Base-by-base conservation (phyloP, 2,113 vertebrate genomes). In the Arothron firmamentum region DNA sequence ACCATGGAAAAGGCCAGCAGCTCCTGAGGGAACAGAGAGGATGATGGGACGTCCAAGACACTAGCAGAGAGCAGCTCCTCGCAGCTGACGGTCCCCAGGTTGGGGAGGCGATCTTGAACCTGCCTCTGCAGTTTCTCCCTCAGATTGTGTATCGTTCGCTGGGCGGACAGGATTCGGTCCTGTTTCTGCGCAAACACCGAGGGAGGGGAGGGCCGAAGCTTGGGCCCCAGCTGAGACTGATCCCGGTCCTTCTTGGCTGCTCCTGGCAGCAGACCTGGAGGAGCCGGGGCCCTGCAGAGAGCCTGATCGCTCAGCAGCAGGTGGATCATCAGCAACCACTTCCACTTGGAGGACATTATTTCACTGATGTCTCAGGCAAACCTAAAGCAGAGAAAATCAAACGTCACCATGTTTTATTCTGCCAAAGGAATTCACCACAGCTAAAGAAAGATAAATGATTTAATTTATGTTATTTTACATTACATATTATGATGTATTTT, bases 1-100 rank as follows among this genome's bases (percentile, higher is more conserved):
- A 88, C 86, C 50, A 96, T 50, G 21, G 92, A 79, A 1, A 94
- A 83, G 0, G 88, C 88, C 65, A 93, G 74, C 62, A 96, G 75
- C 53, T 90, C 86, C 4, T 85, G 90, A 38, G 91, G 85, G 20
- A 86, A 82, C 2, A 45, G 43, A 0, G 88, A 82, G 19, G 92
- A 77, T 7, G 59, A 59, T 1, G 67, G 7, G 49, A 92, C 92
- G 6, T 85, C 81, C 19, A 89, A 73, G 1, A 91, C 67, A 62
- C 87, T 67, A 0, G 75, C 82, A 0, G 90, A 89, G 47, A 75
- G 62, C 48, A 95, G 74, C 15, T 78, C 81, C 1, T 21, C 52
- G 72, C 95, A 97, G 42, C 80, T 91, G 56, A 84, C 41, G 6
- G 88, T 88, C 46, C 54, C 72, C 2, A 73, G 73, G 47, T 83